A percentile compares a stretch with the other conserved stretches of the same genome.
Conservation (phyloP, 1,140 invertebrate species). For the Drosophila funebris region DNA sequence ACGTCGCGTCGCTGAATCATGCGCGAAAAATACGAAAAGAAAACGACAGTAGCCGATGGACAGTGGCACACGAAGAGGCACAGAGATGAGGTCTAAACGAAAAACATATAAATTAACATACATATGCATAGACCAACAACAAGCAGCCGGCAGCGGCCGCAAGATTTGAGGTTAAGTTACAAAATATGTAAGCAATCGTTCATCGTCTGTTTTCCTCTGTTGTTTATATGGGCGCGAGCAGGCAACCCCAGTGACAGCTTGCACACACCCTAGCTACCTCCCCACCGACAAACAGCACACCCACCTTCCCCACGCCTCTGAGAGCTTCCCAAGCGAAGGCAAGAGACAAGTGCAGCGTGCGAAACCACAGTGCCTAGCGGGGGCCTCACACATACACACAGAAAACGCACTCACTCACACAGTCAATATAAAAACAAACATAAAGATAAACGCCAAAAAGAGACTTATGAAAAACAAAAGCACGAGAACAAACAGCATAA, state of each 20-base stretch:
- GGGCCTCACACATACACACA: slow-evolving; percentile 32
- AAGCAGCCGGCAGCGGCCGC: slow-evolving; percentile 37
- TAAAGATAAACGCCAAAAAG: slow-evolving; percentile 79
- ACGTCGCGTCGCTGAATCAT: slow-evolving; percentile 65
- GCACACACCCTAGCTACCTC: slow-evolving; percentile 24
- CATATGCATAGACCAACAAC: neutral
- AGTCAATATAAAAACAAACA: slow-evolving; percentile 71
- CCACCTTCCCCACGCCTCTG: neutral
- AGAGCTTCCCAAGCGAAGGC: slow-evolving; percentile 1
- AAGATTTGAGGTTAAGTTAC: slow-evolving; percentile 76
- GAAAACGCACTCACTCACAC: slow-evolving; percentile 25
- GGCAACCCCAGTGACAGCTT: slow-evolving; percentile 30
- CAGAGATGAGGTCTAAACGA: slow-evolving; percentile 38
- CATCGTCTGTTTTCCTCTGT: slow-evolving; percentile 34
- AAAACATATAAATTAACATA: slow-evolving; percentile 74
- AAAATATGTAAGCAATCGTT: slow-evolving; percentile 55
- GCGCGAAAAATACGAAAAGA: slow-evolving; percentile 63
- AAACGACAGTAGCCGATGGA: slow-evolving; percentile 41
- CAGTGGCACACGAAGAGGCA: slow-evolving; percentile 10
- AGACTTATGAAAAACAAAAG: slow-evolving; percentile 73
- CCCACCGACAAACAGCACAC: neutral
- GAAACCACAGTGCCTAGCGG: slow-evolving; percentile 53
- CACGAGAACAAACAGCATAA: slow-evolving; percentile 45
- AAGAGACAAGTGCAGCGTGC: slow-evolving; percentile 69
- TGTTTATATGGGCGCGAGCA: slow-evolving; percentile 56